These are phyloP conservation scores for Epicampocera succincta DNA, from an alignment of 2,888 invertebrate genomes.

Conservation along the genomic window DNA sequence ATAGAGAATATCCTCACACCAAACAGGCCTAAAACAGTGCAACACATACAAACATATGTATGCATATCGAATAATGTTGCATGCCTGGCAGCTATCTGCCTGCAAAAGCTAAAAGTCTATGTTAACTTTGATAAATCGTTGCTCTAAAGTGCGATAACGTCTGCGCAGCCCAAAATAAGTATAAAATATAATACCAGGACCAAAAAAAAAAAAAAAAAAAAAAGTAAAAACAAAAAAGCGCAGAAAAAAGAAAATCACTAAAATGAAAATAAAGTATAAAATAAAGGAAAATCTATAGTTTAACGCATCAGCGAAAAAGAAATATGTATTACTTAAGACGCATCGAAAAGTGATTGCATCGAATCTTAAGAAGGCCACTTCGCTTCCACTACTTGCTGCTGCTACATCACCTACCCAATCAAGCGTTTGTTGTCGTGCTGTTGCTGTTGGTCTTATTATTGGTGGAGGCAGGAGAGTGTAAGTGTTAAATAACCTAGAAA, in stretches of 20 bases:
- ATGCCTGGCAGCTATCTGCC: constrained; percentile 69
- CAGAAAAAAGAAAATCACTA: no score
- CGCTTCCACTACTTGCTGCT: constrained; percentile 68
- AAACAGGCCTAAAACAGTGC: constrained; percentile 29
- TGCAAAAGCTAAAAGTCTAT: constrained; percentile 77
- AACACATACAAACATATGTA: no score
- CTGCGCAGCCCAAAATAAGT: constrained; percentile 53
- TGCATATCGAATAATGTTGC: constrained; percentile 57
- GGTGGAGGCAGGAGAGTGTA: constrained; percentile 71
- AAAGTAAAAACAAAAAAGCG: no score
- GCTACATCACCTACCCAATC: constrained; percentile 72
- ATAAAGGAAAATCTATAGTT: constrained; percentile 59
- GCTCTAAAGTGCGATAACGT: constrained; percentile 78
- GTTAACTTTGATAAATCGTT: constrained; percentile 81
- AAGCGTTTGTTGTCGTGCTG: constrained; percentile 49
- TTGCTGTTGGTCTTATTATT: no score
- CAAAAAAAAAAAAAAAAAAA: constrained; percentile 27
- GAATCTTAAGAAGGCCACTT: constrained; percentile 62
- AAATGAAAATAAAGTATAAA: constrained; percentile 48
- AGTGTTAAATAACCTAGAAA: constrained; percentile 75
- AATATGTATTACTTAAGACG: constrained; percentile 66
- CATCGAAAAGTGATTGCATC: constrained; percentile 69
- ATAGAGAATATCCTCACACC: constrained; percentile 61
- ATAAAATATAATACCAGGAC: constrained; percentile 29
- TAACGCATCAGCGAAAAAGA: constrained; percentile 55